Conservation (phyloP, 2,797 vertebrate species). For the Amblyraja radiata region DNA sequence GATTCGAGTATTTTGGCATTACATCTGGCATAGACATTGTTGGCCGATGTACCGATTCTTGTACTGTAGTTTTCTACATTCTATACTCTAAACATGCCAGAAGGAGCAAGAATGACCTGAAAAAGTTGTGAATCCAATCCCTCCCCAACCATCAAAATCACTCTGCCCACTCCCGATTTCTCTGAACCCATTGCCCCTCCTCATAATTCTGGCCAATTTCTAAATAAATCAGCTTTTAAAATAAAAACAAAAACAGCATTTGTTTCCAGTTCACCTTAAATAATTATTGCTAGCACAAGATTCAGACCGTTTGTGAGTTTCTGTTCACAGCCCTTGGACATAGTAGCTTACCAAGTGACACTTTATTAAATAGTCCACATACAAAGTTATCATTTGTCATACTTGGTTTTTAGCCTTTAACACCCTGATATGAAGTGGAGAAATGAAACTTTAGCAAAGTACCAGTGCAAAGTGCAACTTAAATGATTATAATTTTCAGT, state of each 20-base stretch:
- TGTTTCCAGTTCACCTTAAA: too few relatives aligned
- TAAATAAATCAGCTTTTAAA: neutral
- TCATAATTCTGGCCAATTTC: neutral
- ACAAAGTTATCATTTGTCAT: neutral
- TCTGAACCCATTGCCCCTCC: too few relatives aligned
- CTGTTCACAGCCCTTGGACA: neutral
- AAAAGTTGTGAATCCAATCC: neutral
- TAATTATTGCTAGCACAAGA: too few relatives aligned
- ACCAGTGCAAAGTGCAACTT: neutral
- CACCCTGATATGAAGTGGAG: neutral
- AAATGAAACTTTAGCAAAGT: neutral
- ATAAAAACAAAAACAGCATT: neutral
- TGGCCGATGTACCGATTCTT: too few relatives aligned
- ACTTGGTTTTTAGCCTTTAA: neutral
- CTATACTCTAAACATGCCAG: too few relatives aligned
- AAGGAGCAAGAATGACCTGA: neutral
- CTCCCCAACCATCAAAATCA: neutral
- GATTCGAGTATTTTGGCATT: too few relatives aligned
- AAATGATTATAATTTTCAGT: neutral
- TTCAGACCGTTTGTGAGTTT: too few relatives aligned
- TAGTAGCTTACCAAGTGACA: neutral
- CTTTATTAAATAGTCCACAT: neutral
- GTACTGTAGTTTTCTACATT: too few relatives aligned
- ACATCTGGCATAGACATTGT: too few relatives aligned
- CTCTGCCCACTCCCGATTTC: too few relatives aligned